Evolutionary conservation across 2,888 invertebrate species (phyloP).

Genomic region (Pseudococcus jackbeardsleyi): DNA sequence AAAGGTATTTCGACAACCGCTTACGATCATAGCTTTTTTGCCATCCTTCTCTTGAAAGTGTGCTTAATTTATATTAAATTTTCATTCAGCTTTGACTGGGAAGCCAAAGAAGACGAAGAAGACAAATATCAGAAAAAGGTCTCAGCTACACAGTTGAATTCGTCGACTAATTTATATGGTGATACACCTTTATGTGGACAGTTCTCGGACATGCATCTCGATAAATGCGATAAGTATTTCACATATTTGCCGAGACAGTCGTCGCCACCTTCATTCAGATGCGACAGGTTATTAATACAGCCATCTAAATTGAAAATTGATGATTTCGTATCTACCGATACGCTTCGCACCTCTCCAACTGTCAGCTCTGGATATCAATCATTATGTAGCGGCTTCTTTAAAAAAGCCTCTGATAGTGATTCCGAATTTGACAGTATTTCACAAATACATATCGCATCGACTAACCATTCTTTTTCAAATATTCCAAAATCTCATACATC

Average conservation of each 20-base stretch:
- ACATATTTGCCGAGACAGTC: neutral
- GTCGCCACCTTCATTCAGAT: conserved; percentile 43
- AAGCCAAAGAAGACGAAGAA: neutral
- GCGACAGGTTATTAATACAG: conserved; percentile 13
- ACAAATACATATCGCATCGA: neutral
- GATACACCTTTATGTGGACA: conserved; percentile 41
- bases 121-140: neutral
- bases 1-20: neutral
- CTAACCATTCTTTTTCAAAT: neutral
- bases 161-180: neutral
- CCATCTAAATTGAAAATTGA: conserved; percentile 40
- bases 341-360: conserved; percentile 28
- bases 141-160: neutral
- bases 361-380: conserved; percentile 57
- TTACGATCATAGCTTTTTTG: neutral
- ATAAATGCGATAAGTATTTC: neutral
- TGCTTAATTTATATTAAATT: neutral
- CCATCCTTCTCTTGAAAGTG: neutral
- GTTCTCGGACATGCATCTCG: conserved; percentile 39
- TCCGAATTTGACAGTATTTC: conserved; percentile 59
- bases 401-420: neutral
- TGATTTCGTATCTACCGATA: neutral
- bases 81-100: neutral
- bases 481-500: neutral
- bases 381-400: neutral